Percentiles rank a stretch among this genome's conserved stretches.
Conservation (phyloP, 1,140 invertebrate genomes). For the Dendroctonus ponderosae region DNA sequence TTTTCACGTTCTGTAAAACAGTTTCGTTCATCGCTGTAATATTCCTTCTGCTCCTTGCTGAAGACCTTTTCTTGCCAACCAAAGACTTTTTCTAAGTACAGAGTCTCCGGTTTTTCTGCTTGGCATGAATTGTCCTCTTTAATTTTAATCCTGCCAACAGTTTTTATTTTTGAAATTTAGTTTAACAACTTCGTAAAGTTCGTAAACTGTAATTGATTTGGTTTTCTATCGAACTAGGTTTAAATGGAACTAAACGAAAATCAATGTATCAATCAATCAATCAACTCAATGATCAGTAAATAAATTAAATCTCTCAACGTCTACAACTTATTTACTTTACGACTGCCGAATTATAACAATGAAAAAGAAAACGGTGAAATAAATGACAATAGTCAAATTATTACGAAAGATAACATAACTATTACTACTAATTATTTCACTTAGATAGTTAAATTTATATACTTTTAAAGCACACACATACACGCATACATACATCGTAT, state of each 20-base stretch:
- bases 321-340: not conserved
- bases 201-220: not conserved
- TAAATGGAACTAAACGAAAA: no score
- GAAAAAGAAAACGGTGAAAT: no score
- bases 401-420: no score
- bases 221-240: not conserved
- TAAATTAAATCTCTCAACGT: not conserved
- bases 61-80: conserved; percentile 47
- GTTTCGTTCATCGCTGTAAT: conserved; percentile 39
- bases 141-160: conserved; percentile 31
- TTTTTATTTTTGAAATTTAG: not conserved
- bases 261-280: no score
- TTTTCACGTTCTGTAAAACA: conserved; percentile 45
- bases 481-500: no score
- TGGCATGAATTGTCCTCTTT: conserved; percentile 29
- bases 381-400: no score
- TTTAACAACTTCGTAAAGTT: not conserved
- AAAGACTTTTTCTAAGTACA: conserved; percentile 36
- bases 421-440: no score
- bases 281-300: no score
- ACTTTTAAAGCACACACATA: no score
- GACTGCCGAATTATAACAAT: not conserved
- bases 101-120: conserved; percentile 16
- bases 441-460: no score
- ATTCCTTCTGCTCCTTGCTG: conserved; percentile 41